phyloP scores from a whole-genome alignment of 2,888 invertebrate species.

The Deilephila porcellus region DNA sequence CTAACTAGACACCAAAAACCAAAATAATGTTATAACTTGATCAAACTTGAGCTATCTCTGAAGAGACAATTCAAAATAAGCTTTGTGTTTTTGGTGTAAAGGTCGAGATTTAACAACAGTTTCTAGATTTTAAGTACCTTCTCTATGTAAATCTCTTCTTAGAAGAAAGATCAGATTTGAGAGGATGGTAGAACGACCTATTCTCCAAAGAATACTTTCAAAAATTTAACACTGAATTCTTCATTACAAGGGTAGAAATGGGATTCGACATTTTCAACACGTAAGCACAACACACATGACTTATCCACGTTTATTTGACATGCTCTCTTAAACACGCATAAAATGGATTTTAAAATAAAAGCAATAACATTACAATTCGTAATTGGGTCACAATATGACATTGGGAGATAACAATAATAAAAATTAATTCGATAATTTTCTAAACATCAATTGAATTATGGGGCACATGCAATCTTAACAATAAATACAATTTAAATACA shows the following conservation, averaged over 20 bases:
- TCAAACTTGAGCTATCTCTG: too few species aligned
- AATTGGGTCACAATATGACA: not conserved
- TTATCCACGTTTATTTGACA: not conserved
- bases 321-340: constrained; percentile 7
- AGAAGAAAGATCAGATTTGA: not conserved
- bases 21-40: too few species aligned
- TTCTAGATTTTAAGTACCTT: too few species aligned
- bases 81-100: too few species aligned
- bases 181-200: not conserved
- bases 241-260: not conserved
- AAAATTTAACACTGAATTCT: not conserved
- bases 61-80: too few species aligned
- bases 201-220: not conserved
- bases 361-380: constrained; percentile 4
- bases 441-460: not conserved
- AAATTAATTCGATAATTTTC: too few species aligned
- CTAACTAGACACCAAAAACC: too few species aligned
- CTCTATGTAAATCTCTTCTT: not conserved
- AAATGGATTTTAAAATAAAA: not conserved
- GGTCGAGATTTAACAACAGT: too few species aligned
- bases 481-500: not conserved
- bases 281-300: constrained; percentile 13
- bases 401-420: too few species aligned
- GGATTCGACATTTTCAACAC: constrained; percentile 7
- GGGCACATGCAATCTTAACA: constrained; percentile 4